Evolutionary conservation across 35 echinoderm and acorn worm genomes (phyloP).

Genomic region (Heliocidaris erythrogramma): DNA sequence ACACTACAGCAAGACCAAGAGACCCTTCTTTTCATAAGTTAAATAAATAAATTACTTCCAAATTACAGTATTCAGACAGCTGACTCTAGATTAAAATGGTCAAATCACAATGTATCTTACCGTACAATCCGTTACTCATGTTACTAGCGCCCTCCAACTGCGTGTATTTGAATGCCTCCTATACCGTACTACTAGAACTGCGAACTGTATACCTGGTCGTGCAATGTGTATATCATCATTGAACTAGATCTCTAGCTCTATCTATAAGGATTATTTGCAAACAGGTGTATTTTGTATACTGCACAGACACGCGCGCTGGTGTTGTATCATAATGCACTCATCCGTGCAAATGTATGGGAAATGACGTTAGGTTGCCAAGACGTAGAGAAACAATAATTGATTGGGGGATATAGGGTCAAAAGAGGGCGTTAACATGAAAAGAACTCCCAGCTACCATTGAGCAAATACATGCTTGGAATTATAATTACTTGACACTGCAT

Average conservation of each 20-base stretch:
- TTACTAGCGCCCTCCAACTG: too few relatives aligned
- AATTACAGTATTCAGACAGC: too few relatives aligned
- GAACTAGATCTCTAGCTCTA: neutral
- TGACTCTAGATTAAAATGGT: too few relatives aligned
- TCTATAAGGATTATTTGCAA: neutral
- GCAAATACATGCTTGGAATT: neutral
- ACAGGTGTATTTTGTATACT: neutral
- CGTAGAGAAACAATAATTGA: constrained; percentile 6
- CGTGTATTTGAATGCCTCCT: too few relatives aligned
- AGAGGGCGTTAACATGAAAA: neutral
- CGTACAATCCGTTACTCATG: too few relatives aligned
- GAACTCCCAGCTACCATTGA: neutral
- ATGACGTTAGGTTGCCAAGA: constrained; percentile 33
- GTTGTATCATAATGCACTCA: neutral
- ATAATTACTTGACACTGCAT: too few relatives aligned
- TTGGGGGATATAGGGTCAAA: neutral
- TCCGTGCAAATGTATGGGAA: neutral
- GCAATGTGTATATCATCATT: neutral
- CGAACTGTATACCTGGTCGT: neutral
- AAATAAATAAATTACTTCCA: too few relatives aligned
- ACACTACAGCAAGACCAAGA: too few relatives aligned
- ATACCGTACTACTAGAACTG: too few relatives aligned
- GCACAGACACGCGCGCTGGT: neutral
- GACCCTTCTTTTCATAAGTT: too few relatives aligned
- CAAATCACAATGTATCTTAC: too few relatives aligned